Evolutionary conservation across 1,140 invertebrate genomes (phyloP).

Genomic region (Neodiprion virginianus): DNA sequence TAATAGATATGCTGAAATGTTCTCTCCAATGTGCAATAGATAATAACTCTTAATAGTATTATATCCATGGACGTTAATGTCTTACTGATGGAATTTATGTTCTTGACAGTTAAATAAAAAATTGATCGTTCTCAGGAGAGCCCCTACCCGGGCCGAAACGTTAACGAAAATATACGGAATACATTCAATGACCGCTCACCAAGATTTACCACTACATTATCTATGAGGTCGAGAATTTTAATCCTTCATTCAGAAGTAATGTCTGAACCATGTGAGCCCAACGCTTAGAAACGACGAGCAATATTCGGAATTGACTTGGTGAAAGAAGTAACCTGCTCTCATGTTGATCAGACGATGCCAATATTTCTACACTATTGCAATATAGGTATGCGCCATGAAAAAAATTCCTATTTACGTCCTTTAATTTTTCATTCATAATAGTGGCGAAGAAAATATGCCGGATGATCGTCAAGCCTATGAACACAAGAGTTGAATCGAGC

Average conservation of each 20-base stretch:
- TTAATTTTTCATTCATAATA: background rate
- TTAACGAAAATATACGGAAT: no score
- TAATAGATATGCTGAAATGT: no score
- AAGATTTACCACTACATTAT: no score
- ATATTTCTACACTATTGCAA: background rate
- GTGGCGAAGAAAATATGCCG: background rate
- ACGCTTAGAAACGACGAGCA: background rate
- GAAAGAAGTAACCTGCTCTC: background rate
- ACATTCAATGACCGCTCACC: no score
- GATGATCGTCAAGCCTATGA: background rate
- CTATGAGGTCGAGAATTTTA: no score
- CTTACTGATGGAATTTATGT: no score
- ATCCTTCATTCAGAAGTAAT: background rate
- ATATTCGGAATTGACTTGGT: background rate
- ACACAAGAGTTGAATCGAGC: background rate
- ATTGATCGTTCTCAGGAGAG: no score
- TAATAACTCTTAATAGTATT: no score
- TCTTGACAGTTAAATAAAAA: no score
- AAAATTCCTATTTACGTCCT: background rate
- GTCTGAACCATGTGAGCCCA: background rate
- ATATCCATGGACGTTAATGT: no score
- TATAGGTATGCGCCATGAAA: background rate
- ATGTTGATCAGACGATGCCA: background rate
- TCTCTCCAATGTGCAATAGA: no score
- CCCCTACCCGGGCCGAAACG: no score